phyloP scores from a whole-genome alignment of 2,888 invertebrate genomes.

The Ectropis crepuscularia region DNA sequence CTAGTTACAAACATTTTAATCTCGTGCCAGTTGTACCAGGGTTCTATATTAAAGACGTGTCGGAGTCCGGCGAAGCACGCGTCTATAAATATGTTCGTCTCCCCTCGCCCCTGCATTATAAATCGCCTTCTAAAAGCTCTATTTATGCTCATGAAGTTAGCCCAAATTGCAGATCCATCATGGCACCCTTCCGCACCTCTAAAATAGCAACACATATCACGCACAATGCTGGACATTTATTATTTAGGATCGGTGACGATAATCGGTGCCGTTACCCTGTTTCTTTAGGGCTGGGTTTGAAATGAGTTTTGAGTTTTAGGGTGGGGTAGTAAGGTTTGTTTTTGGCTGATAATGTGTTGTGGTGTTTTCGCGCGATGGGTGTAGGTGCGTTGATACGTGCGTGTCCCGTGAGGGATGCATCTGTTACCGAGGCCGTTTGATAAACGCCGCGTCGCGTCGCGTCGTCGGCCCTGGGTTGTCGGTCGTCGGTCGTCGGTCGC shows the following conservation, averaged over 20 bases:
- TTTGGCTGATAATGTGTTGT: constrained; percentile 19
- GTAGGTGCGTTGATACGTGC: constrained; percentile 41
- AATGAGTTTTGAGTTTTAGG: constrained; percentile 16
- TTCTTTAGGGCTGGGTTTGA: constrained; percentile 47
- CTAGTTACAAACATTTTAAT: too few species aligned
- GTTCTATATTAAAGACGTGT: background rate
- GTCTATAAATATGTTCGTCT: constrained; percentile 10
- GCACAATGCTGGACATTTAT: constrained; percentile 63
- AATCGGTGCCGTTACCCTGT: constrained; percentile 65
- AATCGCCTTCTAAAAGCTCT: constrained; percentile 35
- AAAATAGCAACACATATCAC: constrained; percentile 45
- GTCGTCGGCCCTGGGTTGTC: background rate
- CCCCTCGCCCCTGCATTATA: constrained; percentile 30
- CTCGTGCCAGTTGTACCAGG: background rate
- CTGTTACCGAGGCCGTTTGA: constrained; percentile 34
- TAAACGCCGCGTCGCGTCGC: constrained; percentile 14
- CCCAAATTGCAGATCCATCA: constrained; percentile 46
- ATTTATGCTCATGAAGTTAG: constrained; percentile 36
- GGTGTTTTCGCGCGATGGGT: constrained; percentile 30
- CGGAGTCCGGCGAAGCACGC: background rate
- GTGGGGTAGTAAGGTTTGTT: constrained; percentile 5
- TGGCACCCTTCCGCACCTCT: constrained; percentile 43
- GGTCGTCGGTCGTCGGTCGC: background rate
- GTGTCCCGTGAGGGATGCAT: constrained; percentile 32
- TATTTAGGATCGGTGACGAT: constrained; percentile 70